phyloP scores from a whole-genome alignment of 2,113 vertebrate genomes.

The Erythrolamprus reginae region DNA sequence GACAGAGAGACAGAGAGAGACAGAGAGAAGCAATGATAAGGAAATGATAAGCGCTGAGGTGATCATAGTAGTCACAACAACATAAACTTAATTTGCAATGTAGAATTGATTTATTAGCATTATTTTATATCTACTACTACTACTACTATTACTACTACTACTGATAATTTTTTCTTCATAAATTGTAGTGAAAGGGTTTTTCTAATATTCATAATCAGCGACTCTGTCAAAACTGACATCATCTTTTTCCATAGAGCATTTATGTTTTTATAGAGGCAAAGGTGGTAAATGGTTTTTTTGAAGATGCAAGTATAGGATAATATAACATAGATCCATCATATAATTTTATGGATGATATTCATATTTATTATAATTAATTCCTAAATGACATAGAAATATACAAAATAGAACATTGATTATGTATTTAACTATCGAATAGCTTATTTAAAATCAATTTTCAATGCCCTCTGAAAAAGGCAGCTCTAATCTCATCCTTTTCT shows the following conservation, averaged over 20 bases:
- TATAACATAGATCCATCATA: background rate
- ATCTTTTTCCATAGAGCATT: background rate
- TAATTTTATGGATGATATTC: slow-evolving; percentile 39
- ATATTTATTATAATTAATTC: slow-evolving; percentile 44
- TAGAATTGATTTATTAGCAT: slow-evolving; percentile 23
- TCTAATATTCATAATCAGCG: slow-evolving; percentile 27
- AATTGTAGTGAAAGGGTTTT: slow-evolving; percentile 4
- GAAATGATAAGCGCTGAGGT: background rate
- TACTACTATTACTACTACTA: slow-evolving; percentile 32
- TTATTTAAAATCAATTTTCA: slow-evolving; percentile 70
- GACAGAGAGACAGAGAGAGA: too few relatives aligned
- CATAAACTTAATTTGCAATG: slow-evolving; percentile 48
- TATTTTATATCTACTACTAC: slow-evolving; percentile 17
- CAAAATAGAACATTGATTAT: slow-evolving; percentile 55
- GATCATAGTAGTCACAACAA: slow-evolving; percentile 29
- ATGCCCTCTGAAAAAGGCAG: slow-evolving; percentile 60
- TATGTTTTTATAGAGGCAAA: background rate
- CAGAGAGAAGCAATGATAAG: background rate
- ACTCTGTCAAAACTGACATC: background rate
- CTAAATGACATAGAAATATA: slow-evolving; percentile 45
- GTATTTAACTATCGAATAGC: slow-evolving; percentile 62
- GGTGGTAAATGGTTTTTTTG: background rate
- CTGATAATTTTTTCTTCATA: background rate
- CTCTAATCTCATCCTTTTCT: slow-evolving; percentile 64
- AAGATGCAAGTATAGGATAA: background rate